Evolutionary conservation across 2,888 invertebrate genomes (phyloP).

Genomic region (Ctena decussata): DNA sequence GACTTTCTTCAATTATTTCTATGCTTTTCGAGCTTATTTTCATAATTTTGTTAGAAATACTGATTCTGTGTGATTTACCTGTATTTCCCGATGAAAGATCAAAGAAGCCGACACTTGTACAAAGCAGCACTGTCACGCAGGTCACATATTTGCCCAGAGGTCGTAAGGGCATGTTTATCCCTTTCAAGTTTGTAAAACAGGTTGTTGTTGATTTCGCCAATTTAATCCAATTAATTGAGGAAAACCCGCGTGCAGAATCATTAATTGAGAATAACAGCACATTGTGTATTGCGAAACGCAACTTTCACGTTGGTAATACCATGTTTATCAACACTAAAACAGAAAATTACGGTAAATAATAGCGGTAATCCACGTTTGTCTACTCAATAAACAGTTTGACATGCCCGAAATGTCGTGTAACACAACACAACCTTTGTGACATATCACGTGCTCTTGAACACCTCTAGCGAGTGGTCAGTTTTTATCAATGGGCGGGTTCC

Average conservation of each 20-base stretch:
- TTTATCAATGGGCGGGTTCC: slow-evolving; percentile 53
- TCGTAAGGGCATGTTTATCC: slow-evolving; percentile 71
- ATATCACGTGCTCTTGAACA: slow-evolving; percentile 17
- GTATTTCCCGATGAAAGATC: slow-evolving; percentile 4
- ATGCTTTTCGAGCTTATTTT: no score
- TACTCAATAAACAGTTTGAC: slow-evolving; percentile 51
- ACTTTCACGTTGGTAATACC: slow-evolving; percentile 35
- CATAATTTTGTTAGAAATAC: neutral
- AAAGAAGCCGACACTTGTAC: slow-evolving; percentile 7
- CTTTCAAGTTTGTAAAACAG: slow-evolving; percentile 31
- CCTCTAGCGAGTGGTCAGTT: slow-evolving; percentile 14
- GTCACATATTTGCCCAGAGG: slow-evolving; percentile 34
- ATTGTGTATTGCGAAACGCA: slow-evolving; percentile 39
- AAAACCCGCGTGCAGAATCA: slow-evolving; percentile 45
- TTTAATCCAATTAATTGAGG: slow-evolving; percentile 33
- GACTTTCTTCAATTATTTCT: no score
- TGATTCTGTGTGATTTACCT: neutral
- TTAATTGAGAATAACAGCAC: slow-evolving; percentile 31
- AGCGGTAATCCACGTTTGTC: slow-evolving; percentile 17
- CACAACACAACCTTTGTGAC: slow-evolving; percentile 46
- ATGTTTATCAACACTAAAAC: slow-evolving; percentile 19
- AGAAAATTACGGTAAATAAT: slow-evolving; percentile 17
- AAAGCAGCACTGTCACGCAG: slow-evolving; percentile 9
- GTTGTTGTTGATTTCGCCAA: slow-evolving; percentile 35
- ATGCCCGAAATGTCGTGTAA: slow-evolving; percentile 64